A percentile compares a stretch with the other conserved stretches of the same genome.
Evolutionary conservation across 2,888 invertebrate genomes (phyloP).

Genomic region (Timema cristinae): DNA sequence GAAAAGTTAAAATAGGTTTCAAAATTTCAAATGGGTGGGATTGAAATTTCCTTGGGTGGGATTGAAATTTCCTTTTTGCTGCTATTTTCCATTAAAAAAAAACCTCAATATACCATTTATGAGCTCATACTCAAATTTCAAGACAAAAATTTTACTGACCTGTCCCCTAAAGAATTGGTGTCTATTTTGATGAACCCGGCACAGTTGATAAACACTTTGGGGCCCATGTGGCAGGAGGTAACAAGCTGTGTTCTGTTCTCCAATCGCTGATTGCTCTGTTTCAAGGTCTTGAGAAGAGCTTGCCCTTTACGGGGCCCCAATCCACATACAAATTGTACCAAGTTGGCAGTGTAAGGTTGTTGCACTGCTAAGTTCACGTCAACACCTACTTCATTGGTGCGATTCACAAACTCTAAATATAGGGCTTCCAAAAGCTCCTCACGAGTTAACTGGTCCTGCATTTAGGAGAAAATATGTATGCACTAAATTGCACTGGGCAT

Average conservation of each 20-base stretch:
- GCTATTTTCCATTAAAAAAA: background rate
- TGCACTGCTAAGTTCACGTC: constrained; percentile 93
- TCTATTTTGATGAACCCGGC: constrained; percentile 99
- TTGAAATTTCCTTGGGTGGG: background rate
- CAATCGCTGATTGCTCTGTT: constrained; percentile 85
- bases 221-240: constrained; percentile 94
- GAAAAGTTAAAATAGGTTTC: background rate
- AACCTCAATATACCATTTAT: no score
- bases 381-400: constrained; percentile 97
- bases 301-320: constrained; percentile 93
- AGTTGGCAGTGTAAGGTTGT: constrained; percentile 78
- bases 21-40: background rate
- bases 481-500: no score
- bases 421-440: constrained; percentile 84
- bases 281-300: constrained; percentile 77
- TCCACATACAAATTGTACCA: constrained; percentile 96
- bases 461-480: constrained; percentile 6
- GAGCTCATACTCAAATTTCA: no score
- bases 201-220: constrained; percentile 97
- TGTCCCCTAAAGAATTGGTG: constrained; percentile 89
- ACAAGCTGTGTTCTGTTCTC: constrained; percentile 95
- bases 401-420: constrained; percentile 82
- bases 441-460: constrained; percentile 55
- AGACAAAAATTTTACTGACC: constrained; percentile 36
- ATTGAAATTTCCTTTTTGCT: background rate